Evolutionary conservation across 1,140 invertebrate species (phyloP), one percentile per base, ranked within the genome.

Genomic region (Zaprionus gabonicus): DNA sequence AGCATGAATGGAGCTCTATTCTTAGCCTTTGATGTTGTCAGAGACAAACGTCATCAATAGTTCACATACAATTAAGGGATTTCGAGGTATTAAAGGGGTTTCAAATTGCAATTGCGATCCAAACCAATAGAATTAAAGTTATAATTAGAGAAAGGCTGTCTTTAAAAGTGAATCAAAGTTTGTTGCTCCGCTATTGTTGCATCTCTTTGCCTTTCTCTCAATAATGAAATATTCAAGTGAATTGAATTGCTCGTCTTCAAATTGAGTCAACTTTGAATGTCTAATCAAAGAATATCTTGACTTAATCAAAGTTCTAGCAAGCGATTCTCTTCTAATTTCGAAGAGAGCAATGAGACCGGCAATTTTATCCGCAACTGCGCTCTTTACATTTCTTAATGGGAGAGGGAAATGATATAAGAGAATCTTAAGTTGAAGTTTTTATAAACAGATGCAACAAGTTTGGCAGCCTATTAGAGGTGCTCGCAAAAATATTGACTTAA

Each of bases 381-480:
- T 10, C 13, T 55, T 3, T 38, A 4, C 25, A 12, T 7, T 41
- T 49, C 5, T 46, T 38, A n/a, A 4, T 23, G 20, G n/a, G 65
- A 38, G 31, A 17, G 5, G 12, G 9, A 0, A 9, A 25, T 3
- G 17, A 27, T 25, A 25, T 28, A 41, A 67, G 66, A 41, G 36
- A 23, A n/a, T n/a, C 20, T 60, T 12, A 17, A 15, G n/a, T n/a
- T 46, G 3, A 46, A 15, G 13, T 17, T 41, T 55, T 41, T 51
- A 70, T 64, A 75, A 75, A 75, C 59, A 20, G 58, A 71, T 64
- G 67, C 72, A 75, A 75, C 72, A 75, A 75, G 72, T 75, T 75
- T 41, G 66, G 10, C n/a, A 17, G 3, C 0, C 7, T 17, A 20
- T 46, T 4, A 46, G 41, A n/a, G 41, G 7, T 46, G n/a, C 9